Percentiles rank a stretch among this genome's conserved stretches.
Evolutionary conservation across 2,113 vertebrate genomes (phyloP).

Genomic region (Prolemur simus): DNA sequence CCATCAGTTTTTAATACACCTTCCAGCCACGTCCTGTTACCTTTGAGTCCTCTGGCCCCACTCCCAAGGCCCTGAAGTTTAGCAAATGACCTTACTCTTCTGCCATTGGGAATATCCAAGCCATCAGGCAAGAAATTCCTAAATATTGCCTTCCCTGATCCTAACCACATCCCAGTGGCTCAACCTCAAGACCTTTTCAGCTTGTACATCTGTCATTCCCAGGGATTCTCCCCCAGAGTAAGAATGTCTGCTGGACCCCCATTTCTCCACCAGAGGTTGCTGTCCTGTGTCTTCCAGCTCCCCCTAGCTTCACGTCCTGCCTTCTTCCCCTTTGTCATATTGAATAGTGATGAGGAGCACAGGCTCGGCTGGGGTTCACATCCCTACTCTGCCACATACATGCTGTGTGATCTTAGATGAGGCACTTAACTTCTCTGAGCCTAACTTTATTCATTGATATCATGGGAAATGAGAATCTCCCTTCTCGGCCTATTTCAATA

Average conservation of each 20-base stretch:
- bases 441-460: background rate
- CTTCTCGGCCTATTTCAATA: background rate
- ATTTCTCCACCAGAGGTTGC: background rate
- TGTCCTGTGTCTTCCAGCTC: accelerated
- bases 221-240: background rate
- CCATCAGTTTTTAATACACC: background rate
- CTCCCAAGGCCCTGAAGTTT: background rate
- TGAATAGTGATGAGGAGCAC: background rate
- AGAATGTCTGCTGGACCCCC: background rate
- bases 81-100: background rate
- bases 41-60: background rate
- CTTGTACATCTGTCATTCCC: background rate
- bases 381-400: background rate
- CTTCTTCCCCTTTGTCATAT: background rate
- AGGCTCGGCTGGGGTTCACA: background rate
- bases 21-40: background rate
- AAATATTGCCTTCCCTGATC: background rate
- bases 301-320: background rate
- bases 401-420: background rate
- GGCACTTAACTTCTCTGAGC: background rate
- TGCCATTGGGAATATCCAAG: background rate
- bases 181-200: background rate
- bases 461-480: background rate
- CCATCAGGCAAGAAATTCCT: background rate
- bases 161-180: no score